Base-by-base conservation (phyloP, 2,888 invertebrate species). In the Cordylochernes scorpioides region DNA sequence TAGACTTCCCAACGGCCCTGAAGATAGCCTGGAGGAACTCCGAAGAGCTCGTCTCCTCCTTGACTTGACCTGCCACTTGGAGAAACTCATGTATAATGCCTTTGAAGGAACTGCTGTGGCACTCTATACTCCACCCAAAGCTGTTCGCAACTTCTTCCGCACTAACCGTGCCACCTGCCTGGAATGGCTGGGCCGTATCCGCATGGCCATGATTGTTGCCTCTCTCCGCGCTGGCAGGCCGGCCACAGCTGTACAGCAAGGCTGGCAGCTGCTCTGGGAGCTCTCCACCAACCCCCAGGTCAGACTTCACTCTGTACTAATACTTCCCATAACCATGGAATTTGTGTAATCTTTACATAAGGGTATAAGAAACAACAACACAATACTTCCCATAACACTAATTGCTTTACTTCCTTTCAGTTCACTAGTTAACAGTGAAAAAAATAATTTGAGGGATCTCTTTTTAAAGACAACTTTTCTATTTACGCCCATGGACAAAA, bases 51-150 rank as follows among this genome's bases (percentile, higher is more conserved):
- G 32, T 16, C 61, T 82, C 48, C 58, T 94, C 13, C 61, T 91
- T 15, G 73, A 80, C 44, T 84, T 91, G 45, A 63, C 91, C 51
- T 86, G 88, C 52, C 69, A 72, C 42, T 56, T 94, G 29, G 91
- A 94, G 50, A 82, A 86, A 49, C 66, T 71, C 15, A 77, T 88
- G 46, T 78, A 80, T 49, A 88, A 86, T 57, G 86, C 88, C 0
- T 71, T 75, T 3, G 82, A 88, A 49, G 91, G 91, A 1, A 77
- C 77, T 31, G 80, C 86, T 1, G 65, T 71, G 27, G 75, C 80
- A 0, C 58, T 86, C 43, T 63, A 68, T 3, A 61, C 69, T 0
- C 64, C 74, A 0, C 62, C 68, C 2, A 86, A 88, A 55, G 49
- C 71, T 10, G 78, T 84, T 1, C 64, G 73, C 39, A 74, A 77